Evolutionary conservation across 53 echinoderm and acorn worm species (phyloP).

Genomic region (Astropecten irregularis): DNA sequence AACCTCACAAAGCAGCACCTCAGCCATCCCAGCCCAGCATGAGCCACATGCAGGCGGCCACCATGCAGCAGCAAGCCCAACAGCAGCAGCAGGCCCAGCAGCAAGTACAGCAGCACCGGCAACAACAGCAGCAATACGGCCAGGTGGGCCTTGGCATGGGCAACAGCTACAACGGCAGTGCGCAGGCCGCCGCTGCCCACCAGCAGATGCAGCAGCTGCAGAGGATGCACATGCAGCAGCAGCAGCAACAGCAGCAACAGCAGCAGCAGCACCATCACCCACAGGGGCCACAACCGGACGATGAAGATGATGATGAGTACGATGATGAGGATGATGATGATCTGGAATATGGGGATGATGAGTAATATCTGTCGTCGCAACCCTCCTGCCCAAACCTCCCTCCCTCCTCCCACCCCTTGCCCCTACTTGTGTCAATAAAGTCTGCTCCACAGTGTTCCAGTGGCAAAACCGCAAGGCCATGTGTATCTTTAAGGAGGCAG

Average conservation of each 20-base stretch:
- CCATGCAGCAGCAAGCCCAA: conserved; percentile 42
- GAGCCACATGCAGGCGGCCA: conserved; percentile 51
- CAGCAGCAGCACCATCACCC: conserved; percentile 15
- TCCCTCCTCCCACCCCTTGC: neutral
- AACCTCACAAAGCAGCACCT: conserved; percentile 37
- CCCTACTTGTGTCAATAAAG: conserved; percentile 50
- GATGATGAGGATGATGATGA: conserved; percentile 62
- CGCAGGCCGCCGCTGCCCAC: conserved; percentile 49
- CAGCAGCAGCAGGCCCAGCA: conserved; percentile 1
- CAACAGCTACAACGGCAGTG: conserved; percentile 49
- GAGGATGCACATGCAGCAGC: conserved; percentile 41
- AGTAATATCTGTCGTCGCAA: conserved; percentile 3
- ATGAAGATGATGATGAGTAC: conserved; percentile 45
- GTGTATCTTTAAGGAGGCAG: conserved; percentile 6
- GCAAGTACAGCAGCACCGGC: conserved; percentile 33
- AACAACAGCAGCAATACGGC: conserved; percentile 33
- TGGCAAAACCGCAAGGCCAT: conserved; percentile 17
- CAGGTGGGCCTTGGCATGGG: conserved; percentile 26
- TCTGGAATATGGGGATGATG: conserved; percentile 61
- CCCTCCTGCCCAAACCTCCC: neutral
- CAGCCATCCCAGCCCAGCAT: conserved; percentile 49
- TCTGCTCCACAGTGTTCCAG: conserved; percentile 24
- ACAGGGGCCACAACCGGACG: conserved; percentile 8
- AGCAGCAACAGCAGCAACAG: conserved; percentile 41
- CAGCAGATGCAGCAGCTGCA: conserved; percentile 42